A percentile compares a stretch with the other conserved stretches of the same genome.
Conservation (phyloP, 2,888 invertebrate genomes). For the Meteorus colon region DNA sequence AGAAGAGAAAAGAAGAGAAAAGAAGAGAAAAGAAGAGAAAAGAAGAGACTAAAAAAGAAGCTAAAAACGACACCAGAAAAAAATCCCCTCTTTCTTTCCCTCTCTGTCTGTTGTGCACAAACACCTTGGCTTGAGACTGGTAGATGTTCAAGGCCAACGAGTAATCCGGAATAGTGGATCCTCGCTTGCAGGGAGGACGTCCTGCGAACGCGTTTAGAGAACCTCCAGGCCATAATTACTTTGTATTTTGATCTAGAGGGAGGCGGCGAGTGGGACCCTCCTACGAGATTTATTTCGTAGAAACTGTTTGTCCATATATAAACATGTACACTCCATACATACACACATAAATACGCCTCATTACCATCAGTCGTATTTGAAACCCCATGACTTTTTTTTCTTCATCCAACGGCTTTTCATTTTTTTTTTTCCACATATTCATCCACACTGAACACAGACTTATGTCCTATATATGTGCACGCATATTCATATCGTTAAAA, state of each 20-base stretch:
- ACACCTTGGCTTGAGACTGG: slow-evolving; percentile 24
- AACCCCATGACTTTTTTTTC: slow-evolving; percentile 27
- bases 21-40: slow-evolving; percentile 38
- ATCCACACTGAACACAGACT: too few species aligned
- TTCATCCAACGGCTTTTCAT: slow-evolving; percentile 21
- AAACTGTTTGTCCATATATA: slow-evolving; percentile 24
- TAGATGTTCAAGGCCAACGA: slow-evolving; percentile 67
- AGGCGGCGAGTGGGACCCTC: slow-evolving; percentile 18
- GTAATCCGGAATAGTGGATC: slow-evolving; percentile 66
- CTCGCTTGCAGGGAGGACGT: slow-evolving; percentile 45
- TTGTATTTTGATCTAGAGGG: slow-evolving; percentile 59
- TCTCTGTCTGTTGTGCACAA: slow-evolving; percentile 21
- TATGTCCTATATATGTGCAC: background rate
- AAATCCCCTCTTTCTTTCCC: slow-evolving; percentile 27
- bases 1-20: slow-evolving; percentile 40
- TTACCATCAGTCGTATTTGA: slow-evolving; percentile 14
- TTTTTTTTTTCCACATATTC: background rate
- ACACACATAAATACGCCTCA: background rate
- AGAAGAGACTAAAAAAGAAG: slow-evolving; percentile 22
- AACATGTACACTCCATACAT: slow-evolving; percentile 4
- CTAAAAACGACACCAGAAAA: slow-evolving; percentile 10
- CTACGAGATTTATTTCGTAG: slow-evolving; percentile 34
- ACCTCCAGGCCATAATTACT: slow-evolving; percentile 59
- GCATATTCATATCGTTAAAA: slow-evolving; percentile 54
- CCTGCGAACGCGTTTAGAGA: slow-evolving; percentile 25